These are phyloP conservation scores for Neodiprion lecontei DNA, from an alignment of 1,140 invertebrate genomes.

Conservation along the genomic window DNA sequence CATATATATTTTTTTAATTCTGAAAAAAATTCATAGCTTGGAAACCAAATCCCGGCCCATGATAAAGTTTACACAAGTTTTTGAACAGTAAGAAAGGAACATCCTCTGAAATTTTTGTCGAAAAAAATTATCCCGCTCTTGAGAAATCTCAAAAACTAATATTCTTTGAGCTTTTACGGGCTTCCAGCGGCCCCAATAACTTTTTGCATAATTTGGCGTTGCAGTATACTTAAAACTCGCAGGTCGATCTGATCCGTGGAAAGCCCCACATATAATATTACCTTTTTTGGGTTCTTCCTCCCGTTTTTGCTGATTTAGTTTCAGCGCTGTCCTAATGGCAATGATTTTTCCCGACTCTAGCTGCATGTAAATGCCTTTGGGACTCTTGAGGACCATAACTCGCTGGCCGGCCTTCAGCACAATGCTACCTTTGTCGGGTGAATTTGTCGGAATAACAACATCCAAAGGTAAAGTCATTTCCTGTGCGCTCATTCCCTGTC, in stretches of 20 bases:
- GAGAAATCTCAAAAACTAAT: no score
- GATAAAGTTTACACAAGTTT: no score
- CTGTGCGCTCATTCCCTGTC: conserved; percentile 93
- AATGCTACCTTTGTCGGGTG: conserved; percentile 84
- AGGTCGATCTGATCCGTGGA: conserved; percentile 56
- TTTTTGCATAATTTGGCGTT: no score
- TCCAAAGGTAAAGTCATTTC: conserved; percentile 91
- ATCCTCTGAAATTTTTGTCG: no score
- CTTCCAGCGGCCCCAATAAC: no score
- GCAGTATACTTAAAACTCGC: no score
- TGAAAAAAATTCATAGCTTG: no score
- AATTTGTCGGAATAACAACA: conserved; percentile 92
- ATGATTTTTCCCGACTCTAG: conserved; percentile 95
- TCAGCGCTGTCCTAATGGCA: conserved; percentile 84
- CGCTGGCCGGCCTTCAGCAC: conserved; percentile 91
- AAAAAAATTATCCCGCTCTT: no score
- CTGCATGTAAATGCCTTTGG: conserved; percentile 95
- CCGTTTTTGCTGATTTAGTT: conserved; percentile 71
- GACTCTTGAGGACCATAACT: conserved; percentile 92
- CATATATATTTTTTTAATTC: not conserved
- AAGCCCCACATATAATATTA: conserved; percentile 36
- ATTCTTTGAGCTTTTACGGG: no score
- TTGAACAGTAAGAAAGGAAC: no score
- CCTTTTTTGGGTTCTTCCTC: conserved; percentile 66
- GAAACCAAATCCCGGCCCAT: no score